Evolutionary conservation across 2,888 invertebrate species (phyloP).

Genomic region (Conus canariensis): DNA sequence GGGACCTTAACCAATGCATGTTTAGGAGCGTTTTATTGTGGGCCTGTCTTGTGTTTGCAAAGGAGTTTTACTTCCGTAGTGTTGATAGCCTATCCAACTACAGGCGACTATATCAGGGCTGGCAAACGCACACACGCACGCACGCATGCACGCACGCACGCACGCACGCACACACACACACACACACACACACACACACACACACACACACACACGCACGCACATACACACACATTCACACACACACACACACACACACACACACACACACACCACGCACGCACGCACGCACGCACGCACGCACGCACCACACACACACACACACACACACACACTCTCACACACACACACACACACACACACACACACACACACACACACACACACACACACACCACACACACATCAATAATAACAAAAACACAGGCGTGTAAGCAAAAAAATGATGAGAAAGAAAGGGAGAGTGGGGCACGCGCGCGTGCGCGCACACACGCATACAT

Average conservation of each 20-base stretch:
- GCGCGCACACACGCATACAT: too few species aligned
- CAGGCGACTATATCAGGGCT: background rate
- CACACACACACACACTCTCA: too few species aligned
- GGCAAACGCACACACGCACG: background rate
- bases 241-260: background rate
- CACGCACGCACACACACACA: background rate
- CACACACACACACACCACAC: background rate
- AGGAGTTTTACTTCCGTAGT: too few species aligned
- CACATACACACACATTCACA: background rate
- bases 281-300: too few species aligned
- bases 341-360: background rate
- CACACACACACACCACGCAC: background rate
- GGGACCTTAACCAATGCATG: too few species aligned
- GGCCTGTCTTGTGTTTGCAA: too few species aligned
- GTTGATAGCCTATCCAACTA: too few species aligned
- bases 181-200: background rate
- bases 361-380: background rate
- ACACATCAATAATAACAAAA: background rate
- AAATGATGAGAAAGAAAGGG: too few species aligned
- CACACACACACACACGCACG: background rate
- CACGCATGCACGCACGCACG: background rate
- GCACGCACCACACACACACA: too few species aligned
- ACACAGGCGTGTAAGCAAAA: too few species aligned
- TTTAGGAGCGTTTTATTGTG: too few species aligned
- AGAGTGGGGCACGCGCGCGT: too few species aligned